A percentile compares a stretch with the other conserved stretches of the same genome.
phyloP scores from a whole-genome alignment of 1,140 invertebrate species.

The Drosophila repletoides region DNA sequence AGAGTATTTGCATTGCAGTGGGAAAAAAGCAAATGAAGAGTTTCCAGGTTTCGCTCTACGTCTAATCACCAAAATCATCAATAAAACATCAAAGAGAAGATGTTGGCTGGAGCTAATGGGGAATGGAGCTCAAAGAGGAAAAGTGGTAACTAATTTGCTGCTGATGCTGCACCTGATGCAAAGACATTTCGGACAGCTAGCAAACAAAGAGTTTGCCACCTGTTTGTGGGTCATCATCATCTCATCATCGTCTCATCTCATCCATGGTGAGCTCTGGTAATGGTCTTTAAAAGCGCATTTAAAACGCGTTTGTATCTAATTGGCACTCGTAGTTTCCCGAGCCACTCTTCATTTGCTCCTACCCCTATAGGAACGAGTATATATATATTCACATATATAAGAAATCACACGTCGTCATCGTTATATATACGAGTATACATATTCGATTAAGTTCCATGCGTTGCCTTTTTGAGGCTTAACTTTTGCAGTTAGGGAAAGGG shows the following conservation, averaged over 20 bases:
- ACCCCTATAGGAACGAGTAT: too few relatives aligned
- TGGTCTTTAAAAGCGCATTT: conserved; percentile 69
- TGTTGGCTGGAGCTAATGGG: background rate
- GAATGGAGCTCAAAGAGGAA: background rate
- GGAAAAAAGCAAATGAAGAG: background rate
- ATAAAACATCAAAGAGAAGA: conserved; percentile 66
- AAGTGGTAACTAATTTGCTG: conserved; percentile 48
- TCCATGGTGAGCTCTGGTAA: conserved; percentile 16
- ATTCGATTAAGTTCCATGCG: conserved; percentile 37
- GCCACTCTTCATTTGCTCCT: background rate
- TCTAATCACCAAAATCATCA: conserved; percentile 72
- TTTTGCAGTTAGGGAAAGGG: background rate
- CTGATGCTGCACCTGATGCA: background rate
- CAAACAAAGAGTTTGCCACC: conserved; percentile 41
- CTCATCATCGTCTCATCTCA: background rate
- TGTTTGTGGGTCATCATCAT: conserved; percentile 58
- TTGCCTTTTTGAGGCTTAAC: conserved; percentile 10
- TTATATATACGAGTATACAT: background rate
- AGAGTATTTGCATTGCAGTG: conserved; percentile 10
- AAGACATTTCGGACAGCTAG: conserved; percentile 8
- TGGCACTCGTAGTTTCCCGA: conserved; percentile 14
- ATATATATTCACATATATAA: background rate
- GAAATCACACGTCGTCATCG: conserved; percentile 28
- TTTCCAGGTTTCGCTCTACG: background rate
- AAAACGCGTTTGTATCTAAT: conserved; percentile 68